A percentile compares a stretch with the other conserved stretches of the same genome.
These are phyloP conservation scores for Drosophila saltans DNA, from an alignment of 1,140 invertebrate species.

Conservation along the genomic window DNA sequence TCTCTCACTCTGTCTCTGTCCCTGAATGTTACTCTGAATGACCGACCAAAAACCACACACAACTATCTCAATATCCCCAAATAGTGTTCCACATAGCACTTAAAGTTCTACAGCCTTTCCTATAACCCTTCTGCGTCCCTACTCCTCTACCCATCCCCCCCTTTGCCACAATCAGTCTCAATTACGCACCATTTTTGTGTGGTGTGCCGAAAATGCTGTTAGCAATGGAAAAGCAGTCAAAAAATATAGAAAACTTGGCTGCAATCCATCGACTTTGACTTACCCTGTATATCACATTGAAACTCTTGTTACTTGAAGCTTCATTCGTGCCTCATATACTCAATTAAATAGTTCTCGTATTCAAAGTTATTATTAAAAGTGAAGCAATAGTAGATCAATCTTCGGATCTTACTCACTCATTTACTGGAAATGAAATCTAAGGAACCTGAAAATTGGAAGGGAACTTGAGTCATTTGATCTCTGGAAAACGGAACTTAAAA, in stretches of 20 bases:
- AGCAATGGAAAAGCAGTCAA: slow-evolving; percentile 65
- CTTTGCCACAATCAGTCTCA: slow-evolving; percentile 68
- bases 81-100: slow-evolving; percentile 20
- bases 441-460: too few species aligned
- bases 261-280: not conserved
- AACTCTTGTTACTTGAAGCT: too few species aligned
- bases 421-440: too few species aligned
- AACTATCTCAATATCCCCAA: slow-evolving; percentile 19
- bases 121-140: slow-evolving; percentile 3
- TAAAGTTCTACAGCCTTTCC: slow-evolving; percentile 17
- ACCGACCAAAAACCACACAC: not conserved
- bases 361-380: too few species aligned
- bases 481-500: too few species aligned
- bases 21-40: slow-evolving; percentile 5
- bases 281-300: not conserved
- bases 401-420: too few species aligned
- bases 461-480: too few species aligned
- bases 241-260: not conserved
- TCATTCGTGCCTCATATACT: too few species aligned
- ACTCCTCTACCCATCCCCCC: slow-evolving; percentile 15
- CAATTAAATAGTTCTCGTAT: too few species aligned
- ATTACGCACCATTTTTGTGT: slow-evolving; percentile 75
- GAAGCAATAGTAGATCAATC: too few species aligned
- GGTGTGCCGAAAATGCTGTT: slow-evolving; percentile 67
- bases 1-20: too few species aligned